phyloP scores from a whole-genome alignment of 2,888 invertebrate genomes.

The Emesis furor region DNA sequence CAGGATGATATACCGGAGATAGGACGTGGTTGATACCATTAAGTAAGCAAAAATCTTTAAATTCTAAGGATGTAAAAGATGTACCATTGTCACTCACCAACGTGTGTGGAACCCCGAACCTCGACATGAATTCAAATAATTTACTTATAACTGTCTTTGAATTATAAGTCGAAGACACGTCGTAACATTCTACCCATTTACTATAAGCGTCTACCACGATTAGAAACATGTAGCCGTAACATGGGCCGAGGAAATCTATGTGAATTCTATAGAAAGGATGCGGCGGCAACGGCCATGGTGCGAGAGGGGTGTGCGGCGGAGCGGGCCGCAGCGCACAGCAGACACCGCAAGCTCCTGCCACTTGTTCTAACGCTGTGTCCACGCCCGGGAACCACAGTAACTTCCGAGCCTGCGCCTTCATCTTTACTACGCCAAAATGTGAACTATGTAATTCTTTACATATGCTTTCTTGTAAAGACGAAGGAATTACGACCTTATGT shows the following conservation, averaged over 20 bases:
- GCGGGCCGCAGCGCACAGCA: slow-evolving; percentile 51
- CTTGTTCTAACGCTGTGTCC: slow-evolving; percentile 54
- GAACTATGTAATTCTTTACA: slow-evolving; percentile 38
- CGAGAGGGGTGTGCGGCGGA: slow-evolving; percentile 58
- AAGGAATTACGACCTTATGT: slow-evolving; percentile 61
- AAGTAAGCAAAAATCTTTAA: slow-evolving; percentile 47
- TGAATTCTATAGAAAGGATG: slow-evolving; percentile 58
- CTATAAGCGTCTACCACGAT: slow-evolving; percentile 62
- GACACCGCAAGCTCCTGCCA: slow-evolving; percentile 48
- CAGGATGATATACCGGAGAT: slow-evolving; percentile 56
- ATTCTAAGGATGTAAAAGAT: slow-evolving; percentile 49
- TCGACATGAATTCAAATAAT: slow-evolving; percentile 45
- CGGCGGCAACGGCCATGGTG: slow-evolving; percentile 55
- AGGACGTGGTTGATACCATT: slow-evolving; percentile 62
- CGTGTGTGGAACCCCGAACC: slow-evolving; percentile 43
- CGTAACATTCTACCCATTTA: slow-evolving; percentile 67
- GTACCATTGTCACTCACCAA: slow-evolving; percentile 56
- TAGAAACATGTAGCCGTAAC: slow-evolving; percentile 49
- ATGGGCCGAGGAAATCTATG: slow-evolving; percentile 66
- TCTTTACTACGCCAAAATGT: slow-evolving; percentile 58
- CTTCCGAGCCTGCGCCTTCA: slow-evolving; percentile 65
- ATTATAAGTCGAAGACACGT: neutral
- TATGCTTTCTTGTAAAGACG: slow-evolving; percentile 11
- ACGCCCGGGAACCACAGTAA: slow-evolving; percentile 72
- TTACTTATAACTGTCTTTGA: slow-evolving; percentile 39